Percentiles rank a stretch among this genome's conserved stretches.
Conservation (phyloP, 2,113 vertebrate species). For the Bubo blakistoni region DNA sequence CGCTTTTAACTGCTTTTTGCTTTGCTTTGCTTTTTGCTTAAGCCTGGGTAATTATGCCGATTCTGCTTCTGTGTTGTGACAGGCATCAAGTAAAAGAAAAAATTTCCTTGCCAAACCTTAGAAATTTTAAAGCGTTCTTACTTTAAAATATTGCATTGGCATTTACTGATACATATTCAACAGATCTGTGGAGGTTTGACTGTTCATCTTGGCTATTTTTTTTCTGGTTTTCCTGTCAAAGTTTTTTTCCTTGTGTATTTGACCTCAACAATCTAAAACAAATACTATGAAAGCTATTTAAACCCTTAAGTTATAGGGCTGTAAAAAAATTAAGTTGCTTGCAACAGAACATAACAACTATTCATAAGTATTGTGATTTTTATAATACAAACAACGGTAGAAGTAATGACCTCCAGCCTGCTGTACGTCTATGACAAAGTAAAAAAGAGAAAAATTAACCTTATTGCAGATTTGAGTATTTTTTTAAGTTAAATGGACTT, state of each 20-base stretch:
- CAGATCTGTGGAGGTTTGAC: background rate
- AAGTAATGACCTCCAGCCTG: background rate
- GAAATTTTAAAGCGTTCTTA: background rate
- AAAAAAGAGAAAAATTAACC: background rate
- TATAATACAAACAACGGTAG: background rate
- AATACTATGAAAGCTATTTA: background rate
- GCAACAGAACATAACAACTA: background rate
- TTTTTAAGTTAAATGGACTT: background rate
- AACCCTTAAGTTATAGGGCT: background rate
- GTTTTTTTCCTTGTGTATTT: background rate
- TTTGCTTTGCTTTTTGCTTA: background rate
- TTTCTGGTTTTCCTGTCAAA: background rate
- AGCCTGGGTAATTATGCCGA: rapidly evolving
- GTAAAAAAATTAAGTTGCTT: background rate
- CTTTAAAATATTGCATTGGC: background rate
- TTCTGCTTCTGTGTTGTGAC: background rate
- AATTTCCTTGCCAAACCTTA: background rate
- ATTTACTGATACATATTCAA: background rate
- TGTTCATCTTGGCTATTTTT: background rate
- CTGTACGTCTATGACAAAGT: background rate
- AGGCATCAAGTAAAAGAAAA: background rate
- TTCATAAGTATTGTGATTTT: background rate
- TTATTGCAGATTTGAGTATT: background rate
- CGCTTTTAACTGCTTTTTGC: background rate
- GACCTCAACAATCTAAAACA: background rate